Conservation (phyloP, 2,888 invertebrate genomes). For the Temnothorax ravouxi region DNA sequence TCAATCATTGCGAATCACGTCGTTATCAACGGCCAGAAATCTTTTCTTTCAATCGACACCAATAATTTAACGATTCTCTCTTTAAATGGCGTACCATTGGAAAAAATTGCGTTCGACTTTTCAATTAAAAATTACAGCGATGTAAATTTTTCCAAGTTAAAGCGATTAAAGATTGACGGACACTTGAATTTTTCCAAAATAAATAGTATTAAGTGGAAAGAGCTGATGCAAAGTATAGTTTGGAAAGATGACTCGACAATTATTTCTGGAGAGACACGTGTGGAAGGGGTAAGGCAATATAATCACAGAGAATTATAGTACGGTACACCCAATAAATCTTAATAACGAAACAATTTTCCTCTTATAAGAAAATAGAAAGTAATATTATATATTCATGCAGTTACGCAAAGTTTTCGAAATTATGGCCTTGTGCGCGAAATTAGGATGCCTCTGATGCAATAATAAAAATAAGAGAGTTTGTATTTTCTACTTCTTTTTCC, state of each 20-base stretch:
- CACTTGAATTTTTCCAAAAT: constrained; percentile 82
- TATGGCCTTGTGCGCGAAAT: neutral
- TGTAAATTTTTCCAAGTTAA: constrained; percentile 75
- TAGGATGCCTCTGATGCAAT: neutral
- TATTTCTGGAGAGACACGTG: constrained; percentile 84
- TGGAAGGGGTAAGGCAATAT: constrained; percentile 87
- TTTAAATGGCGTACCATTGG: constrained; percentile 81
- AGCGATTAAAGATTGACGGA: constrained; percentile 69
- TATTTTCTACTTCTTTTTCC: neutral
- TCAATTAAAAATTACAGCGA: constrained; percentile 73
- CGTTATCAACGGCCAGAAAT: constrained; percentile 71
- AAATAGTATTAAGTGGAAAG: constrained; percentile 87
- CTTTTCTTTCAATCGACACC: constrained; percentile 75
- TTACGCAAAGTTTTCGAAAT: neutral
- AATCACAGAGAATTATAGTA: neutral
- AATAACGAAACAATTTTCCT: neutral
- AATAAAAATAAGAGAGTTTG: neutral
- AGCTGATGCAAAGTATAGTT: constrained; percentile 86
- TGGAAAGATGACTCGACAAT: constrained; percentile 85
- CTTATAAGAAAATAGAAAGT: neutral
- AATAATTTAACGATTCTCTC: constrained; percentile 70
- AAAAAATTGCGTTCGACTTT: constrained; percentile 79
- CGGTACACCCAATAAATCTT: neutral
- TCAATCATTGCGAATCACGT: constrained; percentile 76
- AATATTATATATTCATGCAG: neutral